Conservation (phyloP, 2,113 vertebrate species). For the Oceanites oceanicus region DNA sequence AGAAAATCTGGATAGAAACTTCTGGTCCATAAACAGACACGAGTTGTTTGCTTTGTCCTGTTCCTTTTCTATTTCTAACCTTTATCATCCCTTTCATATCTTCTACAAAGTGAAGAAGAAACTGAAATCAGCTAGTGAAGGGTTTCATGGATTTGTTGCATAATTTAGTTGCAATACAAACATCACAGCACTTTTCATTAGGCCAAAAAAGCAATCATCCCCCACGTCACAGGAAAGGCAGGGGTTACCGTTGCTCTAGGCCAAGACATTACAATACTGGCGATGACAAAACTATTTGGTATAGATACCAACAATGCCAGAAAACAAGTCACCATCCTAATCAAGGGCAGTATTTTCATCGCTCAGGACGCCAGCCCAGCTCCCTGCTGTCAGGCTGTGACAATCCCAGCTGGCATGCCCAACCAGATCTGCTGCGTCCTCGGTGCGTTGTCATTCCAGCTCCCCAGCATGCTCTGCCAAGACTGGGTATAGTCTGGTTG, state of each 20-base stretch:
- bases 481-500: background rate
- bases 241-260: background rate
- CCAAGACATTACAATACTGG: background rate
- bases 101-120: background rate
- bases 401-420: background rate
- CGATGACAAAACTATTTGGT: slow-evolving; percentile 21
- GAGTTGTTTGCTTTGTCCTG: background rate
- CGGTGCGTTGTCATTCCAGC: background rate
- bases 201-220: background rate
- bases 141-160: background rate
- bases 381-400: slow-evolving; percentile 18
- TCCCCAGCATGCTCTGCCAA: background rate
- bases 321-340: slow-evolving; percentile 1
- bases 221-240: background rate
- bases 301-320: background rate
- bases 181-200: background rate
- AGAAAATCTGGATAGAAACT: background rate
- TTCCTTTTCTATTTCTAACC: background rate
- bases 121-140: background rate
- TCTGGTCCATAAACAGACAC: background rate
- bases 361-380: slow-evolving; percentile 21
- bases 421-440: background rate
- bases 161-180: background rate
- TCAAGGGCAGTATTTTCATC: background rate
- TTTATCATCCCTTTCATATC: background rate